Conservation (phyloP, 2,888 invertebrate species). For the Cephus pygmeus region DNA sequence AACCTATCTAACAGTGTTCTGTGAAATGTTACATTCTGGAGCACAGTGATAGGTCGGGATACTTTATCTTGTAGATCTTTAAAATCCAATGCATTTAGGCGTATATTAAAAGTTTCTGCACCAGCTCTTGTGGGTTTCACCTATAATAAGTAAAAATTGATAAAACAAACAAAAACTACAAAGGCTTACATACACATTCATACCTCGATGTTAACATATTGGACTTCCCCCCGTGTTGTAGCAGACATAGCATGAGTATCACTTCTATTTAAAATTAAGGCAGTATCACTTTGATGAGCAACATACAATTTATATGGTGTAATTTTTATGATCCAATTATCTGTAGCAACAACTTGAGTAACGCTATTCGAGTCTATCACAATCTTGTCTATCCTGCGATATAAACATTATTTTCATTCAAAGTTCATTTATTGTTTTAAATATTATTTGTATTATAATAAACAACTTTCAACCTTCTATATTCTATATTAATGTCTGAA, state of each 20-base stretch:
- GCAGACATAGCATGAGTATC: conserved; percentile 79
- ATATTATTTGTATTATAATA: conserved; percentile 10
- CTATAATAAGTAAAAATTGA: conserved; percentile 29
- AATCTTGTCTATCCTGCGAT: conserved; percentile 79
- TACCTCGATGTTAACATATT: conserved; percentile 84
- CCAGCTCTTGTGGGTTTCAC: conserved; percentile 75
- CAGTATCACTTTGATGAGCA: conserved; percentile 83
- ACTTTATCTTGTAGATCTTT: conserved; percentile 81
- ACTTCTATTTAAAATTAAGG: conserved; percentile 79
- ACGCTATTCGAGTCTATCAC: conserved; percentile 76
- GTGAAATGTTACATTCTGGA: conserved; percentile 78
- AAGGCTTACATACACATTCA: conserved; percentile 1
- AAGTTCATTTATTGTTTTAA: conserved; percentile 17
- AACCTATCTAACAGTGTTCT: conserved; percentile 86
- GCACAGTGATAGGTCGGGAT: conserved; percentile 75
- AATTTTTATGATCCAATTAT: conserved; percentile 89
- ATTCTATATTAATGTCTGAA: conserved; percentile 78
- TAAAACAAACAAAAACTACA: conserved; percentile 5
- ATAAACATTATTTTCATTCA: conserved; percentile 26
- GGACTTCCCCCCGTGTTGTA: conserved; percentile 77
- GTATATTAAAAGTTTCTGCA: conserved; percentile 74
- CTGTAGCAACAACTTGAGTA: conserved; percentile 79
- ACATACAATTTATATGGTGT: conserved; percentile 79
- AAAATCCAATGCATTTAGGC: conserved; percentile 83
- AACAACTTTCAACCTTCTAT: conserved; percentile 70